A percentile compares a stretch with the other conserved stretches of the same genome.
Evolutionary conservation across 1,140 invertebrate species (phyloP).

Genomic region (Drosophila teissieri): DNA sequence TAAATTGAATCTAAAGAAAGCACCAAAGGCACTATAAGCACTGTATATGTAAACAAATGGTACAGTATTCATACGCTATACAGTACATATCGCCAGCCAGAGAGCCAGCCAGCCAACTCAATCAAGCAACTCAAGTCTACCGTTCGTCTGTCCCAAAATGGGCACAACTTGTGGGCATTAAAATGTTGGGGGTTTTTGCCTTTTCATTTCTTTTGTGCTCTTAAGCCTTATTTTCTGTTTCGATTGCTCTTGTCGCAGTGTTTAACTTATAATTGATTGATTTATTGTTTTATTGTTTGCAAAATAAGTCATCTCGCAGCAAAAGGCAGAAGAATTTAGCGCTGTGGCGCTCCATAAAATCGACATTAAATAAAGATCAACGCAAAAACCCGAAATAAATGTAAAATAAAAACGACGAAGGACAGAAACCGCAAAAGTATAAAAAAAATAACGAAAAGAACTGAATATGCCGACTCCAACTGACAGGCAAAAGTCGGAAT

Average conservation of each 20-base stretch:
- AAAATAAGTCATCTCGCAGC: slow-evolving; percentile 68
- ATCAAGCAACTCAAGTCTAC: slow-evolving; percentile 8
- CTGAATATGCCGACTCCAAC: neutral
- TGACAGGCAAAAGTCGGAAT: slow-evolving; percentile 1
- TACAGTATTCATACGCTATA: slow-evolving; percentile 3
- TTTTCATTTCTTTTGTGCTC: slow-evolving; percentile 26
- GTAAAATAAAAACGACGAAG: slow-evolving; percentile 1
- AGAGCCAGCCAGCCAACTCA: slow-evolving; percentile 1
- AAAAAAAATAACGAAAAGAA: neutral
- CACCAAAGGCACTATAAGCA: no score
- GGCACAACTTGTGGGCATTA: slow-evolving; percentile 37
- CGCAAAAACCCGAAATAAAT: slow-evolving; percentile 32
- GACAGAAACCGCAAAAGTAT: slow-evolving; percentile 1
- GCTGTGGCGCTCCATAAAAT: slow-evolving; percentile 51
- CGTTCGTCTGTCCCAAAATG: slow-evolving; percentile 43
- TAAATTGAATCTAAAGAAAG: neutral
- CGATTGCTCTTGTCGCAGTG: slow-evolving; percentile 43
- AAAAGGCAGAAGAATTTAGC: slow-evolving; percentile 36
- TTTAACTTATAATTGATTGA: slow-evolving; percentile 79
- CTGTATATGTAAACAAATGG: neutral
- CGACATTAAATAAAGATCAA: slow-evolving; percentile 40
- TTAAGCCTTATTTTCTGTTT: slow-evolving; percentile 13
- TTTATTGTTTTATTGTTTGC: slow-evolving; percentile 83
- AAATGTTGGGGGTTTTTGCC: slow-evolving; percentile 22
- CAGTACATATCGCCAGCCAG: slow-evolving; percentile 1